A percentile compares a stretch with the other conserved stretches of the same genome.
These are phyloP conservation scores for Electrophaes corylata DNA, from an alignment of 2,888 invertebrate species.

Conservation along the genomic window DNA sequence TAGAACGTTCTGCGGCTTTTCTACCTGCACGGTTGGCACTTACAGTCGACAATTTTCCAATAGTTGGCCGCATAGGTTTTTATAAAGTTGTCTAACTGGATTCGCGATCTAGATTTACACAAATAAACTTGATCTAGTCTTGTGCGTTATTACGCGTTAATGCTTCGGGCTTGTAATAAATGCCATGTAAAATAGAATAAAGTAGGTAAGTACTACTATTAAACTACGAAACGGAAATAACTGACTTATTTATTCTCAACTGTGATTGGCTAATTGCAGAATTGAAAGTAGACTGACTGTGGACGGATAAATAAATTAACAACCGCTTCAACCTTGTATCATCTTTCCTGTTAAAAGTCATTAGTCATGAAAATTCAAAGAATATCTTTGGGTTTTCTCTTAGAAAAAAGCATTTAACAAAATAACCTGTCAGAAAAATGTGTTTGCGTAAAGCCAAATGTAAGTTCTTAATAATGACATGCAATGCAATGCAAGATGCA, in stretches of 20 bases:
- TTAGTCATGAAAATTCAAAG: neutral
- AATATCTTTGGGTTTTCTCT: neutral
- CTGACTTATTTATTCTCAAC: slow-evolving; percentile 1
- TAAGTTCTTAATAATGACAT: slow-evolving; percentile 13
- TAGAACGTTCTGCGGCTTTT: slow-evolving; percentile 70
- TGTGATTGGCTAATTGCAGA: slow-evolving; percentile 4
- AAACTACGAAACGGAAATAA: slow-evolving; percentile 8
- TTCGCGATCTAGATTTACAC: slow-evolving; percentile 52
- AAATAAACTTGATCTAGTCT: slow-evolving; percentile 59
- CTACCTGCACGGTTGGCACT: slow-evolving; percentile 51
- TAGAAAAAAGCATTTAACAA: neutral
- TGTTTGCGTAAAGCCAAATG: slow-evolving; percentile 2
- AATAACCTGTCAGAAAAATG: neutral
- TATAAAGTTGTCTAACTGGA: slow-evolving; percentile 42
- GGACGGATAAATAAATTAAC: neutral
- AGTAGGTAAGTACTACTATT: neutral
- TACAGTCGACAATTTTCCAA: slow-evolving; percentile 55
- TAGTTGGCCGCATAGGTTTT: slow-evolving; percentile 42
- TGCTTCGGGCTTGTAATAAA: slow-evolving; percentile 18
- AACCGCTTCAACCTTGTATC: neutral
- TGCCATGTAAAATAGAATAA: neutral
- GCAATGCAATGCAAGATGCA: slow-evolving; percentile 17
- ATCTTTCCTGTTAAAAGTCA: neutral
- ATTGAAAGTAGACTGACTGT: slow-evolving; percentile 2
- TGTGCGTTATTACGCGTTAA: slow-evolving; percentile 36